These are phyloP conservation scores for Pseudobourletiella spinata DNA, from an alignment of 1,140 invertebrate genomes.

Conservation along the genomic window DNA sequence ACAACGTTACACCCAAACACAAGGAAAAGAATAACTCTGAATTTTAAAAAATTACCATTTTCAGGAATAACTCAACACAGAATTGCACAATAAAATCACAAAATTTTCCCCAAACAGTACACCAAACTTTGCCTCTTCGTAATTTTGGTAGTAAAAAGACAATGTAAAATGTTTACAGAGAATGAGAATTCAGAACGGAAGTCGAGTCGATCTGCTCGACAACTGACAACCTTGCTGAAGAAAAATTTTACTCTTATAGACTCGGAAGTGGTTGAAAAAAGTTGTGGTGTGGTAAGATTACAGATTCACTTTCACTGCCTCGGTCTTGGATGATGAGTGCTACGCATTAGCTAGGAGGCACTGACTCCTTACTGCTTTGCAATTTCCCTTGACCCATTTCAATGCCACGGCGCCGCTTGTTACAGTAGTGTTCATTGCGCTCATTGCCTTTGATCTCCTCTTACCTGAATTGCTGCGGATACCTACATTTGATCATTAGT, in stretches of 20 bases:
- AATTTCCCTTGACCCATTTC: conserved; percentile 12
- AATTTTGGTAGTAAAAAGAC: background rate
- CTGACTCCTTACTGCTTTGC: background rate
- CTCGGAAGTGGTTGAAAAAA: conserved; percentile 20
- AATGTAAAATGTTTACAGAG: background rate
- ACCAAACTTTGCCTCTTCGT: background rate
- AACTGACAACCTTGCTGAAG: conserved; percentile 11
- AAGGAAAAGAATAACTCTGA: background rate
- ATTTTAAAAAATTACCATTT: background rate
- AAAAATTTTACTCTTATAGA: conserved; percentile 19
- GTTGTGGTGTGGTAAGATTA: conserved; percentile 10
- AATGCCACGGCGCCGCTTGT: background rate
- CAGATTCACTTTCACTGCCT: conserved; percentile 24
- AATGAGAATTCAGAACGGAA: background rate
- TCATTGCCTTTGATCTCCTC: too few species aligned
- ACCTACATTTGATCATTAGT: too few species aligned
- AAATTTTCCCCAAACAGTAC: background rate
- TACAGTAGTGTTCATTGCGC: background rate
- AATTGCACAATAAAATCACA: background rate
- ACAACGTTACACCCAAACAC: background rate
- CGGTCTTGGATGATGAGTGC: background rate
- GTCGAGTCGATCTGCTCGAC: conserved; percentile 1
- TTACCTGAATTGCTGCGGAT: too few species aligned
- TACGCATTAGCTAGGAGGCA: background rate
- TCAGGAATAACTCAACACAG: background rate